Evolutionary conservation across 1,140 invertebrate genomes (phyloP), one percentile per base, ranked within the genome.

Genomic region (Melitaea cinxia): DNA sequence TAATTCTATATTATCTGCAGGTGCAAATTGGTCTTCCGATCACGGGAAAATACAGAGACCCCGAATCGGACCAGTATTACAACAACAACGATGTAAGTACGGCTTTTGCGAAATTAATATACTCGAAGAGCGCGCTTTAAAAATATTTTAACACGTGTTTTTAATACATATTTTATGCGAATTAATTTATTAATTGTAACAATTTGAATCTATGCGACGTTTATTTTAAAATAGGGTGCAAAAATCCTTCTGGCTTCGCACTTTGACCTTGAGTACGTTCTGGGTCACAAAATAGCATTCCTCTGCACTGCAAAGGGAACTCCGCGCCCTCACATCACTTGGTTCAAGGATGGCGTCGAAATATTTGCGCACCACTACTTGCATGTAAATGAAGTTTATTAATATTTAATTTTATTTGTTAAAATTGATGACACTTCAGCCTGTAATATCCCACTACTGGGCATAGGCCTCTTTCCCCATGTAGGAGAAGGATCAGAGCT

Each of bases 241-340:
- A 97, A 97, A 91, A 98, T 98, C 69, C 85, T 95, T n/a, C 92
- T 96, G 57, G 95, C 96, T 2, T 98, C 97, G 0, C 97, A 98
- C 87, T 98, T 98, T 89, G 97, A 98, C 91, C 94, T 96, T 90
- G 96, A 98, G 93, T 98, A 98, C 88, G 95, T 96, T 28, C 83
- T 98, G 68, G 97, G 97, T 4, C 97, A 98, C 85, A 98, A 98
- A 91, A 97, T 98, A 55, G 95, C 95, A 1, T 98, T 98, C 77
- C 90, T 98, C 14, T 98, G 97, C 82, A 95, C 96, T 12, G 97
- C 97, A 0, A 94, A 94, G 79, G 97, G 97, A 12, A 94, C 93
- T 64, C 97, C 97, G 2, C 91, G 96, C 45, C 96, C 96, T 0
- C 95, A 96, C 28, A 97, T 98, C 35, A 97, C 96, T 6, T 98